These are phyloP conservation scores for Catocala sponsa DNA, from an alignment of 2,888 invertebrate genomes.

Conservation along the genomic window DNA sequence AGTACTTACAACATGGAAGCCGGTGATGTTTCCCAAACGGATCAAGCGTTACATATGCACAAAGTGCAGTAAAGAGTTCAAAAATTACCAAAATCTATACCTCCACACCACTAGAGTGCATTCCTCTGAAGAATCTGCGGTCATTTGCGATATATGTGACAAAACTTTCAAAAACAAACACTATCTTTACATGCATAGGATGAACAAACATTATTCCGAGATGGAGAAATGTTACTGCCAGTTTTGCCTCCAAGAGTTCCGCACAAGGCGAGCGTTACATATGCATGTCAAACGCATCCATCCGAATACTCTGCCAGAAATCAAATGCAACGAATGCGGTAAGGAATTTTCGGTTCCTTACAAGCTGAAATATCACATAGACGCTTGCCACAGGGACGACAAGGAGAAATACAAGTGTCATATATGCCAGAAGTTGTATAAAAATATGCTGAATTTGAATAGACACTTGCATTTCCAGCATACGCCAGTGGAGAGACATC, in stretches of 20 bases:
- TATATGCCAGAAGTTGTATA: slow-evolving; percentile 77
- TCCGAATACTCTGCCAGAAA: slow-evolving; percentile 75
- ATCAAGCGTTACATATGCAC: slow-evolving; percentile 76
- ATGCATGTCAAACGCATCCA: slow-evolving; percentile 80
- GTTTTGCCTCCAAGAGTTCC: slow-evolving; percentile 79
- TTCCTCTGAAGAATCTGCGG: slow-evolving; percentile 78
- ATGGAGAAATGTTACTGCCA: slow-evolving; percentile 80
- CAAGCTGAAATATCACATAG: slow-evolving; percentile 78
- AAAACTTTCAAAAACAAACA: slow-evolving; percentile 83
- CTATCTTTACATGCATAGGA: slow-evolving; percentile 82
- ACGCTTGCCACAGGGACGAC: slow-evolving; percentile 67
- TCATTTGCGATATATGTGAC: slow-evolving; percentile 78
- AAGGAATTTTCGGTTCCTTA: slow-evolving; percentile 79
- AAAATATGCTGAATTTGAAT: slow-evolving; percentile 75
- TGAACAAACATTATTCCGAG: slow-evolving; percentile 85
- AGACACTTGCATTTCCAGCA: slow-evolving; percentile 79
- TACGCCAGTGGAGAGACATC: slow-evolving; percentile 73
- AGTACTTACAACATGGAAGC: slow-evolving; percentile 79
- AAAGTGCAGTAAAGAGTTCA: slow-evolving; percentile 81
- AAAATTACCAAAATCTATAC: slow-evolving; percentile 81
- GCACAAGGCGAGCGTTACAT: slow-evolving; percentile 75
- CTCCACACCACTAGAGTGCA: slow-evolving; percentile 80
- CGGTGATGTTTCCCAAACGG: slow-evolving; percentile 73
- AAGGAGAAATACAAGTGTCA: slow-evolving; percentile 77
- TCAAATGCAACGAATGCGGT: slow-evolving; percentile 78